phyloP scores from a whole-genome alignment of 2,797 vertebrate species.

The Sebastes trivittatus region DNA sequence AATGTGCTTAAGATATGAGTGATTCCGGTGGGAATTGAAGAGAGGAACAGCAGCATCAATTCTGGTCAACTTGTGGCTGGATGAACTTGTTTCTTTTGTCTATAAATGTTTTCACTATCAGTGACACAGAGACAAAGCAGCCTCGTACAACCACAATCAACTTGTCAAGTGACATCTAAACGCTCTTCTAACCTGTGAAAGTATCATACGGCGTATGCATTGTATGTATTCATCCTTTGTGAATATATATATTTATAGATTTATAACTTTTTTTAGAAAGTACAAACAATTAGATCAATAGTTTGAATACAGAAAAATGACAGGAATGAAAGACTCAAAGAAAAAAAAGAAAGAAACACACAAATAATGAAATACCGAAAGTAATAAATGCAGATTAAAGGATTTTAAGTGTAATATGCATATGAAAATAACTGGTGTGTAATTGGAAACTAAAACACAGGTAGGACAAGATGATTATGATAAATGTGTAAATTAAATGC shows the following conservation, averaged over 20 bases:
- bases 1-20: conserved; percentile 1
- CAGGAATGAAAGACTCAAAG: conserved; percentile 5
- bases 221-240: neutral
- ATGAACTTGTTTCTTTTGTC: neutral
- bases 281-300: conserved; percentile 3
- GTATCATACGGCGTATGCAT: neutral
- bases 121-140: neutral
- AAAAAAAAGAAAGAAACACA: neutral
- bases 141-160: neutral
- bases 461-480: neutral
- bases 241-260: neutral
- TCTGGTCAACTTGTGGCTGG: neutral
- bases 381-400: neutral
- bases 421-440: neutral
- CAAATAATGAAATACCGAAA: conserved; percentile 10
- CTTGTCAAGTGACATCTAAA: neutral
- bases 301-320: conserved; percentile 38
- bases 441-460: neutral
- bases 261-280: conserved; percentile 23
- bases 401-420: neutral
- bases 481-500: neutral
- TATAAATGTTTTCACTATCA: neutral
- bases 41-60: neutral
- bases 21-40: conserved; percentile 8
- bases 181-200: neutral